phyloP scores from a whole-genome alignment of 2,797 vertebrate species.

The Bufotes viridis region DNA sequence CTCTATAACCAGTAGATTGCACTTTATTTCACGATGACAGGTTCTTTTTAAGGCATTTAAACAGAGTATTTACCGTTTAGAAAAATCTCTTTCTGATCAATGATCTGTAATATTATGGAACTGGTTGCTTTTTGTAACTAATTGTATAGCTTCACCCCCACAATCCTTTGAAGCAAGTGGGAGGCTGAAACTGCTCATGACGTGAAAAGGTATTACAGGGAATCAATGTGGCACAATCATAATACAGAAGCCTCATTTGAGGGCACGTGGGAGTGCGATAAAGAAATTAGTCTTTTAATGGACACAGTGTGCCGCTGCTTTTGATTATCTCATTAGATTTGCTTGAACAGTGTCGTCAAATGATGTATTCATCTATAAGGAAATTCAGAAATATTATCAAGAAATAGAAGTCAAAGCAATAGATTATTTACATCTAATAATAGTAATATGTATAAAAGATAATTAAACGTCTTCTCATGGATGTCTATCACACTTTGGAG shows the following conservation, averaged over 20 bases:
- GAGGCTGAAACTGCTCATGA: neutral
- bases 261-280: slow-evolving; percentile 13
- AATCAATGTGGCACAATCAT: slow-evolving; percentile 15
- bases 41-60: neutral
- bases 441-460: neutral
- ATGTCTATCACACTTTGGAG: neutral
- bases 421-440: neutral
- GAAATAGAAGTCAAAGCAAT: neutral
- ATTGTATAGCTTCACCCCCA: slow-evolving; percentile 34
- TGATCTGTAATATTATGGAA: slow-evolving; percentile 27
- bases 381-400: neutral
- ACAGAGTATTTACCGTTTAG: neutral
- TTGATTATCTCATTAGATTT: slow-evolving; percentile 49
- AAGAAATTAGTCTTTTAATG: slow-evolving; percentile 45
- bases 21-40: no score
- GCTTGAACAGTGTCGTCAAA: slow-evolving; percentile 21
- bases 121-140: slow-evolving; percentile 20
- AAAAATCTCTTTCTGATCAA: neutral
- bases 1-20: no score
- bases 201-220: slow-evolving; percentile 16
- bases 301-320: slow-evolving; percentile 5
- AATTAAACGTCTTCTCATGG: neutral
- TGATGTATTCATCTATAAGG: neutral
- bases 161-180: slow-evolving; percentile 6
- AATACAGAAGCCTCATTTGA: slow-evolving; percentile 19